Evolutionary conservation across 2,113 vertebrate species (phyloP).

Genomic region (Synodontis membranacea): DNA sequence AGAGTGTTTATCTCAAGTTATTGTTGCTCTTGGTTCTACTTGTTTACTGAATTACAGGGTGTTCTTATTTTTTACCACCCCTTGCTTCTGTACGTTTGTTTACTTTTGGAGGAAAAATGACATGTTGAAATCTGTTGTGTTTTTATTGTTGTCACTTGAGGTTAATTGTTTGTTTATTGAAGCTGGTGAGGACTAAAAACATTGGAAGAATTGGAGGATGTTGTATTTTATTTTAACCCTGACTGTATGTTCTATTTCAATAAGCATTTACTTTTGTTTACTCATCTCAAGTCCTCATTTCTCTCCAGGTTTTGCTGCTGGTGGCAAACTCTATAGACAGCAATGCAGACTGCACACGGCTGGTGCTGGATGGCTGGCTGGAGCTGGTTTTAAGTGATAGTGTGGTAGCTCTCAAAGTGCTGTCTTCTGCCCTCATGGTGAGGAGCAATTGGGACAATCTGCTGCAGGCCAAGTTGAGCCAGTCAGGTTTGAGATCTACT

Average conservation of each 20-base stretch:
- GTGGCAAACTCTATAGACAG: constrained; percentile 83
- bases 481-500: not conserved
- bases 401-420: constrained; percentile 68
- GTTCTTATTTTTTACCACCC: not conserved
- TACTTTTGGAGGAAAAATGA: not conserved
- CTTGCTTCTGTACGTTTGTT: not conserved
- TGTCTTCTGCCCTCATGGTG: constrained; percentile 74
- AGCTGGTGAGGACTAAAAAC: not conserved
- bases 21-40: not conserved
- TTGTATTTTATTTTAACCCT: not conserved
- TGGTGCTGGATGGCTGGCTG: constrained; percentile 87
- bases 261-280: not conserved
- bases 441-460: constrained; percentile 78
- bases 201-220: not conserved
- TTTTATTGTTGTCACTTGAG: not conserved
- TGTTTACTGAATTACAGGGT: not conserved
- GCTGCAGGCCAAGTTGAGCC: constrained; percentile 74
- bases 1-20: not conserved
- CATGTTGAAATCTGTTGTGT: not conserved
- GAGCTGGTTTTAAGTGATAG: constrained; percentile 73
- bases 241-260: not conserved
- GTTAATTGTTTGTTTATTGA: not conserved
- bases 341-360: constrained; percentile 79
- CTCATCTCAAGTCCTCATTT: not conserved
- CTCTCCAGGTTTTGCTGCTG: constrained; percentile 79